phyloP scores from a whole-genome alignment of 2,888 invertebrate genomes.

The Drosophila sordidula region DNA sequence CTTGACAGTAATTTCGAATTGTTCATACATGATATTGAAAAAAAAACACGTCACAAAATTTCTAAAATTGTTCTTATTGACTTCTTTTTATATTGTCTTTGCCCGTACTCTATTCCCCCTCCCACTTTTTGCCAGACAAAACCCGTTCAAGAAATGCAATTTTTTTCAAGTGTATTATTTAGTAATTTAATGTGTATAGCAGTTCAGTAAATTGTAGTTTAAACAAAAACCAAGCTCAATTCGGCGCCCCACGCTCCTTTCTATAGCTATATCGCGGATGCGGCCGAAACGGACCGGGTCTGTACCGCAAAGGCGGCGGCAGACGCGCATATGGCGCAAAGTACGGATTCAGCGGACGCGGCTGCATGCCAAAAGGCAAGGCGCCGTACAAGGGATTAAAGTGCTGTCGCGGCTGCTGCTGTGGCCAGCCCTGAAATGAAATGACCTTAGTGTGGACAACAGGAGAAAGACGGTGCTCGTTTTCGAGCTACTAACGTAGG shows the following conservation, averaged over 20 bases:
- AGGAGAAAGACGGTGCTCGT: too few relatives aligned
- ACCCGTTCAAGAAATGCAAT: constrained; percentile 49
- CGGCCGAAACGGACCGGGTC: constrained; percentile 17
- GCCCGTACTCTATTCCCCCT: background rate
- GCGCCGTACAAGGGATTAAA: constrained; percentile 39
- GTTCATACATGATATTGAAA: too few relatives aligned
- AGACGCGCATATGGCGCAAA: constrained; percentile 31
- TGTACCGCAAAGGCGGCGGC: constrained; percentile 14
- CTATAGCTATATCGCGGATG: constrained; percentile 45
- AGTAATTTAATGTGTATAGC: constrained; percentile 73
- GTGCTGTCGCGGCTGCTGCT: constrained; percentile 27
- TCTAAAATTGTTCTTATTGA: too few relatives aligned
- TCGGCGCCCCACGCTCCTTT: constrained; percentile 33
- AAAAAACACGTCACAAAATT: too few relatives aligned
- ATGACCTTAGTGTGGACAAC: background rate
- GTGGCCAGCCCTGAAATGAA: constrained; percentile 43
- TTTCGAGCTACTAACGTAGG: constrained; percentile 36
- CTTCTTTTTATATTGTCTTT: too few relatives aligned
- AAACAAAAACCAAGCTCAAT: constrained; percentile 34
- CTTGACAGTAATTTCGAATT: too few relatives aligned
- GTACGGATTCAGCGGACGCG: constrained; percentile 20
- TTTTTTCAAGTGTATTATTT: constrained; percentile 56
- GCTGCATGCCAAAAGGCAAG: constrained; percentile 30
- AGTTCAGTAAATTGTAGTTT: constrained; percentile 66
- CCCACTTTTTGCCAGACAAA: constrained; percentile 20